Evolutionary conservation across 2,888 invertebrate species (phyloP), one percentile per base, ranked within the genome.

Genomic region (Auanema freiburgensis): DNA sequence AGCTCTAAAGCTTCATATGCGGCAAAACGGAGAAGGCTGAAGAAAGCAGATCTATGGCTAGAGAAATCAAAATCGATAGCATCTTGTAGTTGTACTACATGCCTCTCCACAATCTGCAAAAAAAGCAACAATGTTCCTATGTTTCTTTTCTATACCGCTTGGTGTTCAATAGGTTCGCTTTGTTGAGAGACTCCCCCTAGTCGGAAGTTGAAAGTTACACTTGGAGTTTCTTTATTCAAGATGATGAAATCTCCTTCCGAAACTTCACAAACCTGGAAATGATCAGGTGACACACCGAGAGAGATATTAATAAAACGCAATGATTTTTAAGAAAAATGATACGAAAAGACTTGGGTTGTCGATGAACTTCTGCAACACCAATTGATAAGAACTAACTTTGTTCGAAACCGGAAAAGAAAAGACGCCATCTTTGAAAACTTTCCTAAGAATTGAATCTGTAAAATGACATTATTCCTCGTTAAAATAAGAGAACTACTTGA

Each of bases 31-130:
- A 76, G 58, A 33, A 76, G 64, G 23, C 71, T 72, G 59, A 68
- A 67, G 50, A 76, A 74, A 12, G 66, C 63, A 25, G 51, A 51
- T 1, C 59, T 52, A 2, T 66, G 57, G 10, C 53, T 43, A 1
- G 54, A 44, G 14, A 56, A 43, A 8, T 51, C 60, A 25, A 76
- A 76, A 10, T 51, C 59, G 1, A 72, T 16, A 40, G 66, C 66
- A 42, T 66, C 60, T 40, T 59, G 54, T 11, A 76, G 61, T 49
- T 68, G 59, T 8, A 59, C 58, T 18, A 76, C 65, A 46, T 76
- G 76, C 8, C 72, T 59, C 53, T 76, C 76, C 11, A 74, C 72
- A 21, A 76, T 66, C 71, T 76, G 59, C 16, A 67, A 60, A 24
- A 43, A 33, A 23, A 40, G 3, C 10, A 33, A 62, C 2, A 51